A percentile compares a stretch with the other conserved stretches of the same genome.
Conservation (phyloP, 2,888 invertebrate genomes). For the Orchesellides sinensis region DNA sequence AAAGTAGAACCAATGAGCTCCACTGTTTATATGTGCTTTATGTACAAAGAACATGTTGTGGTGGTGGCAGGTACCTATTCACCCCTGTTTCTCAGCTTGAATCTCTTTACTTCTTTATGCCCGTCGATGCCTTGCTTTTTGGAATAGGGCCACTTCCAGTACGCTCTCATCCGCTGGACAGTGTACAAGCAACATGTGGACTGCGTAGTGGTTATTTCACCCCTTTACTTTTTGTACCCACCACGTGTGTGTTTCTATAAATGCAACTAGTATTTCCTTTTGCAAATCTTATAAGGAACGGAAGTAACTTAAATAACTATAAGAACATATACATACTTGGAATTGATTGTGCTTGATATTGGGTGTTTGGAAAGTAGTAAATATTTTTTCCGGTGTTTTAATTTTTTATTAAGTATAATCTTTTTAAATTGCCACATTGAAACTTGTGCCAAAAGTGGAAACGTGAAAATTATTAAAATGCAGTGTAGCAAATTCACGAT, state of each 20-base stretch:
- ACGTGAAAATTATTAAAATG: conserved; percentile 34
- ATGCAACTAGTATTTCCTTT: conserved; percentile 6
- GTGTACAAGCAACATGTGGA: conserved; percentile 74
- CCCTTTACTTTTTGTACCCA: conserved; percentile 21
- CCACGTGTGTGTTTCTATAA: conserved; percentile 54
- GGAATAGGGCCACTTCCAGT: conserved; percentile 58
- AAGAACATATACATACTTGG: not conserved
- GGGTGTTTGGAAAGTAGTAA: not conserved
- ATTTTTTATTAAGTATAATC: not conserved
- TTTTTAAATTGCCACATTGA: conserved; percentile 43
- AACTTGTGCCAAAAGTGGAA: conserved; percentile 47
- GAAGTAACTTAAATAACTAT: conserved; percentile 4
- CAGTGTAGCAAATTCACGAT: conserved; percentile 17
- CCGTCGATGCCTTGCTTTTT: conserved; percentile 44
- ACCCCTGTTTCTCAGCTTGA: conserved; percentile 40
- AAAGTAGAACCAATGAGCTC: conserved; percentile 44
- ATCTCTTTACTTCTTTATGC: conserved; percentile 14
- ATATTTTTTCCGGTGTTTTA: not conserved
- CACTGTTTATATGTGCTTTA: conserved; percentile 24
- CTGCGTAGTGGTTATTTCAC: conserved; percentile 48
- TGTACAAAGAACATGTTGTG: not conserved
- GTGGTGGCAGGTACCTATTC: conserved; percentile 48
- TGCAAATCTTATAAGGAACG: conserved; percentile 2
- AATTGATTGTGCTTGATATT: not conserved
- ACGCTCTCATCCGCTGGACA: conserved; percentile 67